These are phyloP conservation scores for Galbula dea DNA, from an alignment of 2,113 vertebrate species.

Conservation along the genomic window DNA sequence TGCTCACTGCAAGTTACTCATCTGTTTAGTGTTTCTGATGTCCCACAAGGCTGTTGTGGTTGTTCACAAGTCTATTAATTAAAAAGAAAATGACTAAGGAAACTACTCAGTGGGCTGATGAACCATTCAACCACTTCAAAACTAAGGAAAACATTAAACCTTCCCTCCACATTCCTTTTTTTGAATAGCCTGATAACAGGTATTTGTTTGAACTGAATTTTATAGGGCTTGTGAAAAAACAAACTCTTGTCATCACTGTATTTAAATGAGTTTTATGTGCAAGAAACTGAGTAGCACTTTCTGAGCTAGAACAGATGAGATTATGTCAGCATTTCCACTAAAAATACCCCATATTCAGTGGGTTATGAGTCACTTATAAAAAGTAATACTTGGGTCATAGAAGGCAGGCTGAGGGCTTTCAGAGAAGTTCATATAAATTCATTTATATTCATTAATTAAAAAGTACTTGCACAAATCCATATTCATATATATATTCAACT, in stretches of 20 bases:
- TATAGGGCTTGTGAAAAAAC: conserved; percentile 28
- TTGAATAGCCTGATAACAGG: conserved; percentile 2
- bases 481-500: not conserved
- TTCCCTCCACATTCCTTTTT: not conserved
- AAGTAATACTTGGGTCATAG: not conserved
- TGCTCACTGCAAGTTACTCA: conserved; percentile 68
- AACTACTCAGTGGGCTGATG: conserved; percentile 59
- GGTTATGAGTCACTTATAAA: not conserved
- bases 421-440: not conserved
- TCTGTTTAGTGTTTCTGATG: conserved; percentile 73
- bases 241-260: conserved; percentile 26
- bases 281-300: not conserved
- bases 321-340: conserved; percentile 1
- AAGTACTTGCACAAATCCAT: not conserved
- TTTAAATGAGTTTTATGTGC: conserved; percentile 21
- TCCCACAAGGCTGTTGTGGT: conserved; percentile 73
- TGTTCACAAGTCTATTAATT: conserved; percentile 79
- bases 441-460: not conserved
- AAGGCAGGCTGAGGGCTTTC: not conserved
- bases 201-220: conserved; percentile 43
- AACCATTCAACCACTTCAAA: conserved; percentile 63
- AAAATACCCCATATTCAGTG: not conserved
- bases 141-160: conserved; percentile 42
- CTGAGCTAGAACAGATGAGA: not conserved
- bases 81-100: conserved; percentile 71